Evolutionary conservation across 2,888 invertebrate species (phyloP), one percentile per base, ranked within the genome.

Genomic region (Sphaerophoria rueppellii): DNA sequence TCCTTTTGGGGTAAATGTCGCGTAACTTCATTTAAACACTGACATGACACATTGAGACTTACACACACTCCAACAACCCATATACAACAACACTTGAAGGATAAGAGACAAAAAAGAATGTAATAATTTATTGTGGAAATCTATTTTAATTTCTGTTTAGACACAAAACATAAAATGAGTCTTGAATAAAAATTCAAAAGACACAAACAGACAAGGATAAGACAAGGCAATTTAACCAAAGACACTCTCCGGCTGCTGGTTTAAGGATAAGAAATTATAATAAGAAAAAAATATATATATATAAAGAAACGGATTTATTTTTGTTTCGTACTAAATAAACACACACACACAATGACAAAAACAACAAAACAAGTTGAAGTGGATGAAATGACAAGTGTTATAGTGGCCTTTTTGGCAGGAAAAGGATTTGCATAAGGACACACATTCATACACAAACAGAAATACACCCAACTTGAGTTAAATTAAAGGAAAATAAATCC

Each of bases 151-250:
- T 81, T 87, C 82, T 86, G 80, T 82, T 87, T 86, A 82, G 78
- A 81, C 86, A 79, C 70, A 87, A 76, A 87, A 82, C 82, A 82
- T 87, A 82, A 82, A 82, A 67, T 85, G 63, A 81, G 77, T 85
- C 73, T 34, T 35, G 76, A 86, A 80, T 4, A 52, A 24, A 7
- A 69, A n/a, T 14, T 37, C 58, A 43, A 35, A 14, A 70, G 43
- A 72, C 65, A 70, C 71, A 76, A 71, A 74, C 75, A 55, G 72
- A 77, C 73, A 72, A 54, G 81, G 58, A 81, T 81, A 81, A 76
- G 76, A 81, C 80, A 85, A 73, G 81, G 76, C 73, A 85, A 81
- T 85, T 81, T 85, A 61, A 60, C 63, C 54, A 67, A 65, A 72
- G 60, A 58, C 32, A 61, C 74, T 65, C 63, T 16, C 34, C 14